Percentiles rank a stretch among this genome's conserved stretches.
phyloP scores from a whole-genome alignment of 2,113 vertebrate genomes.

The Rynchops niger region DNA sequence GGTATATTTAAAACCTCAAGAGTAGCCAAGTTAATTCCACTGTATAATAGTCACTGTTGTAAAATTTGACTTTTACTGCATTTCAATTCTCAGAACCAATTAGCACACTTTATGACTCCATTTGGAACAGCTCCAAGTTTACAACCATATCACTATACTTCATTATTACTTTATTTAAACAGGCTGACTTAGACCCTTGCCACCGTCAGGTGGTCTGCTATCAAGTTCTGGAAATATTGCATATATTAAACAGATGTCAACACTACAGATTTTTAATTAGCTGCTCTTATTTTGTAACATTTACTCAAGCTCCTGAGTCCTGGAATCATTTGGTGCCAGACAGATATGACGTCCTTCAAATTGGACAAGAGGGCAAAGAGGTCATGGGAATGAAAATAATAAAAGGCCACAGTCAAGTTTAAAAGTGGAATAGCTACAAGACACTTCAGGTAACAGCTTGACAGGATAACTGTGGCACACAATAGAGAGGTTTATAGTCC shows the following conservation, averaged over 20 bases:
- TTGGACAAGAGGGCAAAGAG: not conserved
- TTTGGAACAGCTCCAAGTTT: conserved; percentile 71
- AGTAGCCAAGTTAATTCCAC: conserved; percentile 58
- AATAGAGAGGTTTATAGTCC: not conserved
- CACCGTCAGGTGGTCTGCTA: conserved; percentile 19
- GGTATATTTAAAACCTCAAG: conserved; percentile 46
- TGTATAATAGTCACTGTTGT: conserved; percentile 51
- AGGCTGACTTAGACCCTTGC: conserved; percentile 48
- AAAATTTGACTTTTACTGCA: conserved; percentile 63
- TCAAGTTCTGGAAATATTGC: conserved; percentile 40
- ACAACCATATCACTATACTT: conserved; percentile 36
- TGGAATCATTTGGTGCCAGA: conserved; percentile 2
- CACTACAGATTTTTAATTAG: conserved; percentile 60
- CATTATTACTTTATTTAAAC: conserved; percentile 73
- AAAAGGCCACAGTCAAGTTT: not conserved
- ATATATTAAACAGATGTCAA: conserved; percentile 69
- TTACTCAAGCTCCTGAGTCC: conserved; percentile 21
- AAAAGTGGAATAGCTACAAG: not conserved
- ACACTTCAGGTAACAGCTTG: not conserved
- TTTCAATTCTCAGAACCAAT: conserved; percentile 67
- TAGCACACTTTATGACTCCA: conserved; percentile 71
- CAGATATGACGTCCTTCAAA: not conserved
- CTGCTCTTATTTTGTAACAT: conserved; percentile 36
- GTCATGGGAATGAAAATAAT: not conserved
- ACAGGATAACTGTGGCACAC: not conserved